Base-by-base conservation (phyloP, 2,888 invertebrate species). In the Lasioglossum zephyrum region DNA sequence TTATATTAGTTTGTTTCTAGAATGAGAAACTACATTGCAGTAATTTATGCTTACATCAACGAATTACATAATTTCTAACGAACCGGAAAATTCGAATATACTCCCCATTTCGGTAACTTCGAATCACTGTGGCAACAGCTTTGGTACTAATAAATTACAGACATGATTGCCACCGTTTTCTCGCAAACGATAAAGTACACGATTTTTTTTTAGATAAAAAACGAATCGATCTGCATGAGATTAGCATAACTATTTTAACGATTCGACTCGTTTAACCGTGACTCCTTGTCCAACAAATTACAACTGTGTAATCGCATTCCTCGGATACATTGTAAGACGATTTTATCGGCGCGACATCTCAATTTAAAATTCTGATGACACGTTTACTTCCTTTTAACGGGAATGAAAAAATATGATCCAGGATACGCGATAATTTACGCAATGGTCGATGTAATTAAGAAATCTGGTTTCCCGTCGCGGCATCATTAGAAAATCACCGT, bases 401-500 rank as follows among this genome's bases (percentile, higher is more conserved):
- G 63, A 13, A 63, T 31, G 18, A 8, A 63, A 63, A 63, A 63
- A 63, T 18, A 6, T 8, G 31, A 31, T 63, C 8, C 63, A 6
- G 63, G 16, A 31, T 63, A 63, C 18, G 31, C 31, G 63, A 9
- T 36, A 39, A 22, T 69, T 69, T 69, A 4, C 69, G 39, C 69
- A 36, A 39, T 3, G 22, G 9, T 22, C 36, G 69, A 63, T 11
- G 69, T 69, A 69, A 69, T 69, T 69, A 69, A 69, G 69, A 36
- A 39, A 69, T 69, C 69, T 22, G 69, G 69, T 69, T 63, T 39
- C 39, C 69, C 8, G 22, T 39, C 39, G 36, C 36, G 22, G 69
- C 69, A 69, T 69, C 69, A 3, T 69, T 69, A 39, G 77, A 63
- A 83, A 75, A 69, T 84, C 49, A 31, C 53, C 72, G 53, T 18